A percentile compares a stretch with the other conserved stretches of the same genome.
phyloP scores from a whole-genome alignment of 2,888 invertebrate genomes.

The Noctuana brunneofusca region DNA sequence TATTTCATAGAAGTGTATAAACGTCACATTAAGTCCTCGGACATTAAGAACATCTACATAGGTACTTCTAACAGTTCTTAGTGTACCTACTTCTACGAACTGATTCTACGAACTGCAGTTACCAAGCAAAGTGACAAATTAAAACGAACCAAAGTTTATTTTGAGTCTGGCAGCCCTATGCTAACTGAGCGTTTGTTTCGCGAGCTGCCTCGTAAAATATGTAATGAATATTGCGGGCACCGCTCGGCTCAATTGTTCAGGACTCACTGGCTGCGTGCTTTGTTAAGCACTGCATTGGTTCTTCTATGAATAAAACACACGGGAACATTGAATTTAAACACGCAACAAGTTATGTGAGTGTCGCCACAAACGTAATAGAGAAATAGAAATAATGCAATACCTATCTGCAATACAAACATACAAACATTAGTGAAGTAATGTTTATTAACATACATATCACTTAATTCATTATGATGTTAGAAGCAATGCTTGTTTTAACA shows the following conservation, averaged over 20 bases:
- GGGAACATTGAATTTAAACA: slow-evolving; percentile 31
- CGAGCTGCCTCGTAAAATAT: slow-evolving; percentile 24
- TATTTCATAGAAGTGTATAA: no score
- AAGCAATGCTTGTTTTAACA: not conserved
- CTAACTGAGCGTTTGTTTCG: not conserved
- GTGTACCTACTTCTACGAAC: no score
- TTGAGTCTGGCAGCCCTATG: not conserved
- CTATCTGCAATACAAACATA: not conserved
- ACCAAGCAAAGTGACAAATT: no score
- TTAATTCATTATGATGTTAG: no score
- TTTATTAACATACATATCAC: no score
- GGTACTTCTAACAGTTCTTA: no score
- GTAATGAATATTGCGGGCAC: slow-evolving; percentile 21
- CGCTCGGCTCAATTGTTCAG: slow-evolving; percentile 17
- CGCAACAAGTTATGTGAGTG: slow-evolving; percentile 27
- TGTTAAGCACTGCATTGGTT: slow-evolving; percentile 17
- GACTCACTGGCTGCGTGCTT: slow-evolving; percentile 1
- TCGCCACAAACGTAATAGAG: slow-evolving; percentile 4
- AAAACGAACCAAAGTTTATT: not conserved
- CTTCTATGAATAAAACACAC: slow-evolving; percentile 33
- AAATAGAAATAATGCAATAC: not conserved
- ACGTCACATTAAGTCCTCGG: no score
- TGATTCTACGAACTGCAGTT: no score
- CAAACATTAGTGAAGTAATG: no score
- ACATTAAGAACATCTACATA: no score